Base-by-base conservation (phyloP, 1,140 invertebrate genomes). In the Bilobella aurantiaca region DNA sequence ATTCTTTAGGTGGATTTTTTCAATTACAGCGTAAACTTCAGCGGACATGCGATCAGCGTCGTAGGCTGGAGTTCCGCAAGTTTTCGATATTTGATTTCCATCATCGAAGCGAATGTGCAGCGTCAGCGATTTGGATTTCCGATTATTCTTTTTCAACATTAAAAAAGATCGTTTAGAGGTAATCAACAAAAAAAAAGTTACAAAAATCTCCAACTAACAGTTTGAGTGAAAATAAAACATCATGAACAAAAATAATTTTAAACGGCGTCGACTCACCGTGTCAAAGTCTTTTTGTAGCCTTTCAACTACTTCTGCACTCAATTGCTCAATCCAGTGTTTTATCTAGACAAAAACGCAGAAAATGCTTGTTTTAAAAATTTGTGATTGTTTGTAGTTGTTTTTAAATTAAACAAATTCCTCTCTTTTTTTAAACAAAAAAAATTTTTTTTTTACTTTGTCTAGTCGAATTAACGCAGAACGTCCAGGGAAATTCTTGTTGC, bases 401-500 rank as follows among this genome's bases (percentile, higher is more conserved):
- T 47, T 21, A 49, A 21, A 29, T 2, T 25, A 16, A 27, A 47
- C 5, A 30, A 34, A 21, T 42, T 42, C 34, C n/a, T 53, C 1
- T 42, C 27, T 56, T 56, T 5, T 56, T 57, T 25, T n/a, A n/a
- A n/a, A n/a, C n/a, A n/a, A n/a, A n/a, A 58, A 2, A 63, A 8
- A 14, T 58, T 23, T 37, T n/a, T 21, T 8, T 23, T 25, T 74
- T 57, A 95, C 83, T 69, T 86, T 84, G 62, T 89, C 83, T 64
- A 53, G 83, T 77, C 1, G 85, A 85, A 2, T 79, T 78, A 21
- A 82, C n/a, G 86, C 84, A 67, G 84, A 83, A 76, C 85, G 87
- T 0, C 93, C 94, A 16, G 84, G 83, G 77, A 98, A 96, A 72
- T 89, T 91, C 80, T 98, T 98, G 74, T 90, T 93, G 74, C 93